Evolutionary conservation across 2,113 vertebrate species (phyloP).

Genomic region (Forbesichthys papilliferus): DNA sequence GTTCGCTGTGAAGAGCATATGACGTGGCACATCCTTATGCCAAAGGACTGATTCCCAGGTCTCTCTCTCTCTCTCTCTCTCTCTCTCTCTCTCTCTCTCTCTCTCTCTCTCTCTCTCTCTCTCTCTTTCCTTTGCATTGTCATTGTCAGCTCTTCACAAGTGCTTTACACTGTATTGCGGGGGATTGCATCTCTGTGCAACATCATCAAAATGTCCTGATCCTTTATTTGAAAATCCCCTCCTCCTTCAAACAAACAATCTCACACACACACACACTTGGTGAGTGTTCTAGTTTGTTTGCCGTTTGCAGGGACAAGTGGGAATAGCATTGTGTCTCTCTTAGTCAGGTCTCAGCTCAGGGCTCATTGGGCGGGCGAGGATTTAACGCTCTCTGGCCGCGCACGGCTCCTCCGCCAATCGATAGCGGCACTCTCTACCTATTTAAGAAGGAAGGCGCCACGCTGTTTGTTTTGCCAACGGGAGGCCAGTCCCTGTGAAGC

Average conservation of each 20-base stretch:
- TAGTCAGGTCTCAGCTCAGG: slow-evolving; percentile 12
- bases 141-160: neutral
- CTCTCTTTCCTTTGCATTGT: neutral
- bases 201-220: neutral
- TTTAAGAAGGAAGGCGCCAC: slow-evolving; percentile 49
- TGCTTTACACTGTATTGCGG: slow-evolving; percentile 25
- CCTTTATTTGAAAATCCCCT: neutral
- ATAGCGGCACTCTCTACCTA: slow-evolving; percentile 47
- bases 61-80: neutral
- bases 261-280: slow-evolving; percentile 3
- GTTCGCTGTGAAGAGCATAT: too few species aligned
- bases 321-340: slow-evolving; percentile 28
- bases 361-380: slow-evolving; percentile 30
- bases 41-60: neutral
- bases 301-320: slow-evolving; percentile 22
- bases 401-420: slow-evolving; percentile 45
- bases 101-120: too few species aligned
- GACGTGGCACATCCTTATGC: too few species aligned
- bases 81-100: neutral
- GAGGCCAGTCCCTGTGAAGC: slow-evolving; percentile 34
- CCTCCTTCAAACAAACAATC: neutral
- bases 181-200: slow-evolving; percentile 9
- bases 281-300: slow-evolving; percentile 39
- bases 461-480: slow-evolving; percentile 57
- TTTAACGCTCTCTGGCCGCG: slow-evolving; percentile 42